A percentile compares a stretch with the other conserved stretches of the same genome.
Conservation (phyloP, 2,888 invertebrate genomes). For the Eupithecia abbreviata region DNA sequence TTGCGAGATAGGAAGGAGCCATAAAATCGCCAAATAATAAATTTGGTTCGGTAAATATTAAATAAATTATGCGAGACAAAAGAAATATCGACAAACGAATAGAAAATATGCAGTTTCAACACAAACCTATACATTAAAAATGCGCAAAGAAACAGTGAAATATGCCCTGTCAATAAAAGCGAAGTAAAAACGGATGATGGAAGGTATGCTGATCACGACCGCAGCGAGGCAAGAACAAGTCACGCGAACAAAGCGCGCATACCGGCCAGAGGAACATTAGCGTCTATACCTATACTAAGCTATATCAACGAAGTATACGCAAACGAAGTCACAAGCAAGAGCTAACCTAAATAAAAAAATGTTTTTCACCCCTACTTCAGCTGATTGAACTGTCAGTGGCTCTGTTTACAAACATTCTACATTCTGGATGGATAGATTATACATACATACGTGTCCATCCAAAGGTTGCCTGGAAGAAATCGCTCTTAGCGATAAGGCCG, state of each 20-base stretch:
- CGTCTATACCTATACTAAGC: neutral
- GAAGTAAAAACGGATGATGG: slow-evolving; percentile 23
- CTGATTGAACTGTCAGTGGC: too few relatives aligned
- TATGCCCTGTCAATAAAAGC: neutral
- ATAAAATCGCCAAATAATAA: neutral
- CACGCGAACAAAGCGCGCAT: slow-evolving; percentile 35
- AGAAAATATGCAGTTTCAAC: neutral
- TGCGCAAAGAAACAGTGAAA: slow-evolving; percentile 4
- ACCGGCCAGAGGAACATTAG: slow-evolving; percentile 16
- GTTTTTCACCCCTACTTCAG: too few relatives aligned
- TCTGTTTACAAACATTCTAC: too few relatives aligned
- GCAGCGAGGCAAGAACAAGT: slow-evolving; percentile 35
- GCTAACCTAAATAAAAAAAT: too few relatives aligned
- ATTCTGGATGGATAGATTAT: too few relatives aligned
- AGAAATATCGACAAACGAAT: neutral
- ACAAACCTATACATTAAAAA: neutral
- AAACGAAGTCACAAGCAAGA: too few relatives aligned
- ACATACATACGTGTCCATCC: too few relatives aligned
- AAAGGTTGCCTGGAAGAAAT: too few relatives aligned
- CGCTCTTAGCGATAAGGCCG: too few relatives aligned
- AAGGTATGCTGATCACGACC: slow-evolving; percentile 21
- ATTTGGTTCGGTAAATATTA: too few relatives aligned
- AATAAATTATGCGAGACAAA: neutral
- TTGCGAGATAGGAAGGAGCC: too few relatives aligned
- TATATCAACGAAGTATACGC: too few relatives aligned